A percentile compares a stretch with the other conserved stretches of the same genome.
Conservation (phyloP, 1,140 invertebrate genomes). For the Lordiphosa stackelbergi region DNA sequence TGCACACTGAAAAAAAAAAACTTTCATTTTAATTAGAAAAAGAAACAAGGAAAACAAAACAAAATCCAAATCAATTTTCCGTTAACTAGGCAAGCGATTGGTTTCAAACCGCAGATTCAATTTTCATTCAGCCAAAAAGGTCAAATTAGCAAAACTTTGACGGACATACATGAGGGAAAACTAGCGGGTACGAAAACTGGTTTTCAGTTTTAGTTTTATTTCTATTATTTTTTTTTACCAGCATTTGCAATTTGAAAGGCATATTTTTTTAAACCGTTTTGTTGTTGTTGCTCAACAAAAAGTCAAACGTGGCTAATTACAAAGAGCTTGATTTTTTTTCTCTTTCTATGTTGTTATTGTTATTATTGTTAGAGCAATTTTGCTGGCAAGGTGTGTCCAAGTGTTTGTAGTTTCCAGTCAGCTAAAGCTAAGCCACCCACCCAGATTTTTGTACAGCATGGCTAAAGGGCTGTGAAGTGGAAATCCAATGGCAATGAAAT, state of each 20-base stretch:
- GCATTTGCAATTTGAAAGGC: conserved; percentile 55
- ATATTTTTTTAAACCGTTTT: conserved; percentile 32
- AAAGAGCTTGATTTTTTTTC: conserved; percentile 24
- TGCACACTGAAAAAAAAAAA: conserved; percentile 46
- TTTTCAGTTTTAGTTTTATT: conserved; percentile 44
- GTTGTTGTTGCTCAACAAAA: conserved; percentile 52
- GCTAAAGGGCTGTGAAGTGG: too few relatives aligned
- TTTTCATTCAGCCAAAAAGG: conserved; percentile 54
- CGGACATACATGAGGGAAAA: conserved; percentile 30
- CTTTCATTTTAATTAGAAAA: conserved; percentile 70
- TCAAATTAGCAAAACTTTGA: conserved; percentile 59
- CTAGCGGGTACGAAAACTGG: conserved; percentile 26
- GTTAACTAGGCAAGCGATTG: conserved; percentile 46
- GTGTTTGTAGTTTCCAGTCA: too few relatives aligned
- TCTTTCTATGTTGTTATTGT: conserved; percentile 7
- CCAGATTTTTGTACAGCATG: conserved; percentile 1
- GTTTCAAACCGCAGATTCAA: conserved; percentile 63
- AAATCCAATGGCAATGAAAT: too few relatives aligned
- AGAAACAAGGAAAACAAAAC: conserved; percentile 14
- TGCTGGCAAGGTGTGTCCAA: conserved; percentile 61
- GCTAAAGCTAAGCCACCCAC: conserved; percentile 22
- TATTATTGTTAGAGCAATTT: conserved; percentile 37
- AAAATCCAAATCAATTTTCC: conserved; percentile 60
- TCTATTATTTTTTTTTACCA: conserved; percentile 17
- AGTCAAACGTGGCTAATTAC: conserved; percentile 67